Evolutionary conservation across 2,888 invertebrate genomes (phyloP).

Genomic region (Oscheius sp.): DNA sequence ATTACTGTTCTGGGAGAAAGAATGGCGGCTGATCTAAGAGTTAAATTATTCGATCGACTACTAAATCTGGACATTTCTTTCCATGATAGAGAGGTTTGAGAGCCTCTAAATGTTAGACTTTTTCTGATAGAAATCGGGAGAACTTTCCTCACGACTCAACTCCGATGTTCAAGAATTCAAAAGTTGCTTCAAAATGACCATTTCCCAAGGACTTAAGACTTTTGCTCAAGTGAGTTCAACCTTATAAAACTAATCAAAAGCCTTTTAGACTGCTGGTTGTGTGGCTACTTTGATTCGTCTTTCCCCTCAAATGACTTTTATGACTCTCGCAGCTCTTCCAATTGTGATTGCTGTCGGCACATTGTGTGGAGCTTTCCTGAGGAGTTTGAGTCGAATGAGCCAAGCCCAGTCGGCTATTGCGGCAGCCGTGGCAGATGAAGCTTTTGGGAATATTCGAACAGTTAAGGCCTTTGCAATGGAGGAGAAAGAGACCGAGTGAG

Average conservation of each 20-base stretch:
- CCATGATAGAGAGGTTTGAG: slow-evolving; percentile 78
- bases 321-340: slow-evolving; percentile 86
- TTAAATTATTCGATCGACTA: slow-evolving; percentile 46
- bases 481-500: slow-evolving; percentile 81
- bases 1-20: slow-evolving; percentile 88
- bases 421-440: slow-evolving; percentile 89
- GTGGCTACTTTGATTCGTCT: slow-evolving; percentile 83
- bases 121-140: slow-evolving; percentile 76
- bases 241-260: slow-evolving; percentile 30
- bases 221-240: slow-evolving; percentile 80
- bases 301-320: slow-evolving; percentile 87
- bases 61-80: slow-evolving; percentile 82
- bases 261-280: slow-evolving; percentile 77
- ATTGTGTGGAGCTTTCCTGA: slow-evolving; percentile 81
- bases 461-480: slow-evolving; percentile 94
- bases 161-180: slow-evolving; percentile 96
- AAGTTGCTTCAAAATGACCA: slow-evolving; percentile 89
- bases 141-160: slow-evolving; percentile 88
- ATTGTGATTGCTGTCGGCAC: slow-evolving; percentile 85
- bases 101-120: slow-evolving; percentile 72
- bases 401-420: slow-evolving; percentile 77
- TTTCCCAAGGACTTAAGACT: slow-evolving; percentile 89
- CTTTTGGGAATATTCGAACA: slow-evolving; percentile 89
- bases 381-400: slow-evolving; percentile 57
- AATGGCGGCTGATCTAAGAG: slow-evolving; percentile 82